A percentile compares a stretch with the other conserved stretches of the same genome.
Evolutionary conservation across 1,140 invertebrate species (phyloP).

Genomic region (Trichogramma pretiosum): DNA sequence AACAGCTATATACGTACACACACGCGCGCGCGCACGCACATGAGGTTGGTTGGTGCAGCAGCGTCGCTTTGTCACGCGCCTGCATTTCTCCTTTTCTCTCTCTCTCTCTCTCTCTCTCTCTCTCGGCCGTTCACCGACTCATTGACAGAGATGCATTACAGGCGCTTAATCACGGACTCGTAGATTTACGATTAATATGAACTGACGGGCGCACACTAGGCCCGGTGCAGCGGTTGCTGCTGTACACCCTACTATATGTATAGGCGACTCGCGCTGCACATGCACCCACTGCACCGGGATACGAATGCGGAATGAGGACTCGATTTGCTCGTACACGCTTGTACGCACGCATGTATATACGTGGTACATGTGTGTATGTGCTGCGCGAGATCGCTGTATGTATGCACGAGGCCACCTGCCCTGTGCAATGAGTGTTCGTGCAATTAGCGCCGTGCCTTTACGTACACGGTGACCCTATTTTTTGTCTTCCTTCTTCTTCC

Average conservation of each 20-base stretch:
- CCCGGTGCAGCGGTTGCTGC: not conserved
- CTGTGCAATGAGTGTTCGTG: slow-evolving; percentile 7
- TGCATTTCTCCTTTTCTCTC: no score
- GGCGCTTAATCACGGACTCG: slow-evolving; percentile 22
- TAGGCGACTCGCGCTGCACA: no score
- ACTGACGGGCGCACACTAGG: slow-evolving; percentile 14
- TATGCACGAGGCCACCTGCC: no score
- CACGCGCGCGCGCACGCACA: not conserved
- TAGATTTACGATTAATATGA: slow-evolving; percentile 24
- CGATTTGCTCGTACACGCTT: not conserved
- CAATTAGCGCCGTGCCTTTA: slow-evolving; percentile 8
- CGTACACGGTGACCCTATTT: not conserved
- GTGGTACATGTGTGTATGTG: no score
- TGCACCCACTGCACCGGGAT: no score
- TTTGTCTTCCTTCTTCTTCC: no score
- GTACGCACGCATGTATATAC: no score
- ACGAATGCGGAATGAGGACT: slow-evolving; percentile 5
- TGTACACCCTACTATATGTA: not conserved
- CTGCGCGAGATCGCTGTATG: no score
- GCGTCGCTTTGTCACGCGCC: slow-evolving; percentile 3
- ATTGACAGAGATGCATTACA: slow-evolving; percentile 23
- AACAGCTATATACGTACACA: no score
- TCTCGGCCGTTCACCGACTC: slow-evolving; percentile 5
- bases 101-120: no score
- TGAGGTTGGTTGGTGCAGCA: not conserved